Conservation (phyloP, 2,888 invertebrate genomes). For the Diogma glabrata region DNA sequence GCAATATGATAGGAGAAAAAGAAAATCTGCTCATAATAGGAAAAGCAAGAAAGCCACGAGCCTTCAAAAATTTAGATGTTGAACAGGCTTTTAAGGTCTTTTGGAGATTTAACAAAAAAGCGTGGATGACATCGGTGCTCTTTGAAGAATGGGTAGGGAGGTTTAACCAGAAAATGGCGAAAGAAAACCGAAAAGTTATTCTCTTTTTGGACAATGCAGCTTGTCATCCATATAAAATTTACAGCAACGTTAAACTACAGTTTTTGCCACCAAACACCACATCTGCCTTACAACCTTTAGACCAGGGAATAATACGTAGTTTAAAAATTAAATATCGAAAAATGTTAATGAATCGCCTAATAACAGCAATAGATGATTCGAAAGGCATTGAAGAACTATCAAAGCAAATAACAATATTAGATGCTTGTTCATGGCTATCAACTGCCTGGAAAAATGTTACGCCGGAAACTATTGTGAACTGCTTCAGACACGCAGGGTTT, state of each 20-base stretch:
- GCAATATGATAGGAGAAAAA: slow-evolving; percentile 1
- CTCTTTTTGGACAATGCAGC: background rate
- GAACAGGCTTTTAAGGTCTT: background rate
- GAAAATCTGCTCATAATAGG: background rate
- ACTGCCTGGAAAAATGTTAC: background rate
- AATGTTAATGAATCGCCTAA: background rate
- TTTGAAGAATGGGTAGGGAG: background rate
- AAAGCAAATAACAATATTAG: slow-evolving; percentile 1
- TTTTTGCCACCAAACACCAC: background rate
- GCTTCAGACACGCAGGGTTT: background rate
- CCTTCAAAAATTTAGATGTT: background rate
- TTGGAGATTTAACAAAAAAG: background rate
- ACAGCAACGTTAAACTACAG: background rate
- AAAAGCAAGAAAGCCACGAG: background rate
- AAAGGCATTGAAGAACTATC: background rate
- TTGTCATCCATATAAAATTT: background rate
- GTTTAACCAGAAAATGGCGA: no score
- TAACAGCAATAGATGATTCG: background rate
- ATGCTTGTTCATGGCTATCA: slow-evolving; percentile 1
- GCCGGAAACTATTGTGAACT: background rate
- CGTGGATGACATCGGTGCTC: background rate
- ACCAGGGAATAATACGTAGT: slow-evolving; percentile 1
- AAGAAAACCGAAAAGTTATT: no score
- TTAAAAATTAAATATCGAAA: background rate
- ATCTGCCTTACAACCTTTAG: background rate